Percentiles rank a stretch among this genome's conserved stretches.
These are phyloP conservation scores for Campopleginae sp. DNA, from an alignment of 2,888 invertebrate genomes.

Conservation along the genomic window DNA sequence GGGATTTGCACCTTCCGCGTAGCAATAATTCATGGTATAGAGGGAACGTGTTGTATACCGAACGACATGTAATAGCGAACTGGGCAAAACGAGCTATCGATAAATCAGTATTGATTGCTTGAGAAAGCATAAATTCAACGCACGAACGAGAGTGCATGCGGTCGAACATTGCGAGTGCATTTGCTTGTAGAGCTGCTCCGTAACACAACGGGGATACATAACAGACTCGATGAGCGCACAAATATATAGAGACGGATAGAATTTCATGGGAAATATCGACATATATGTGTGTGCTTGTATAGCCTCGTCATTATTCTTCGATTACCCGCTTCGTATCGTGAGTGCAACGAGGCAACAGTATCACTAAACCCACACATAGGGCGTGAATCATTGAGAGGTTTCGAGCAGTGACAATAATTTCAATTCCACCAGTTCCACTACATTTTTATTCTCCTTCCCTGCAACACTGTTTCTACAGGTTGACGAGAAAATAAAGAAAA, in stretches of 20 bases:
- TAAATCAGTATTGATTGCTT: constrained; percentile 66
- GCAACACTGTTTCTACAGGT: not conserved
- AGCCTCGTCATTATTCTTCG: constrained; percentile 58
- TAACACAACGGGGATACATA: constrained; percentile 24
- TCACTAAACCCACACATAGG: constrained; percentile 18
- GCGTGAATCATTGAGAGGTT: constrained; percentile 13
- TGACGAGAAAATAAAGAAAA: too few species aligned
- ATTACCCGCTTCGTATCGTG: constrained; percentile 37
- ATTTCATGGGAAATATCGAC: constrained; percentile 48
- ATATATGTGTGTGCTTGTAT: not conserved
- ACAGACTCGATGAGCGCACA: constrained; percentile 31
- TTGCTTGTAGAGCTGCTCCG: constrained; percentile 35
- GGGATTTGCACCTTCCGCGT: not conserved
- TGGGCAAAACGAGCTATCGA: constrained; percentile 35
- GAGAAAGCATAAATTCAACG: constrained; percentile 63
- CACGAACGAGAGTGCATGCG: constrained; percentile 45
- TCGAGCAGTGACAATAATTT: constrained; percentile 38
- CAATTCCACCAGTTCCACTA: constrained; percentile 21
- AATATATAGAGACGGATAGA: constrained; percentile 32
- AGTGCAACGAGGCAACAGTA: constrained; percentile 36
- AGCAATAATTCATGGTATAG: constrained; percentile 23
- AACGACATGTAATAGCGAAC: not conserved
- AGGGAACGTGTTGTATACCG: not conserved
- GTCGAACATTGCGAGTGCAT: constrained; percentile 56
- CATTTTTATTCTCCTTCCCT: not conserved